Conservation (phyloP, 2,888 invertebrate genomes). For the Teleiodes luculella region DNA sequence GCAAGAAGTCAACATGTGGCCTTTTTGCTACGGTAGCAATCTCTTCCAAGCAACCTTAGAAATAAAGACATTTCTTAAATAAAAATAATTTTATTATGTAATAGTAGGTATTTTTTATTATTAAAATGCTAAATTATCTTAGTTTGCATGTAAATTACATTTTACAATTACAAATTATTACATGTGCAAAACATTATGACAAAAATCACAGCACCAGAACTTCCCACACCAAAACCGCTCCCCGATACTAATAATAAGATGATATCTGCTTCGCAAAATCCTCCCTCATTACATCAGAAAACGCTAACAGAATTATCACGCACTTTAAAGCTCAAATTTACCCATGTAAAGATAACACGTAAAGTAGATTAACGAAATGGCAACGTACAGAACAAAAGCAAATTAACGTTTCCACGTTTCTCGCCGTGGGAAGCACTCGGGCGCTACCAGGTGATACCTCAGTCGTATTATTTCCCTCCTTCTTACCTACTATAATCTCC, state of each 20-base stretch:
- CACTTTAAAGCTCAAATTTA: slow-evolving; percentile 32
- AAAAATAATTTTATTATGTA: too few species aligned
- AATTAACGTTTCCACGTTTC: slow-evolving; percentile 53
- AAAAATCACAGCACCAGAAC: too few species aligned
- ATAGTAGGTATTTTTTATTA: too few species aligned
- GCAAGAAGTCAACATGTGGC: too few species aligned
- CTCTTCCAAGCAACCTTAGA: too few species aligned
- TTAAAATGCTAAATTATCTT: too few species aligned
- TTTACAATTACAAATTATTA: too few species aligned
- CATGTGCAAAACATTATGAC: too few species aligned
- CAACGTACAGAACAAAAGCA: slow-evolving; percentile 62
- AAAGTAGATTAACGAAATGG: slow-evolving; percentile 50
- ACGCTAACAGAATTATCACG: slow-evolving; percentile 6
- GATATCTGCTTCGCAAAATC: background rate
- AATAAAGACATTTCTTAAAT: too few species aligned
- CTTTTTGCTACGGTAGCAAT: too few species aligned
- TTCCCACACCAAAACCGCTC: background rate
- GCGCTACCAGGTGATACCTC: slow-evolving; percentile 52
- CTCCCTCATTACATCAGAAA: background rate
- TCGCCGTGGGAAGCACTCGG: slow-evolving; percentile 55
- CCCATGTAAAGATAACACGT: slow-evolving; percentile 47
- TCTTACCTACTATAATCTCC: slow-evolving; percentile 40
- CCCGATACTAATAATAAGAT: background rate
- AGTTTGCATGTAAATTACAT: background rate
- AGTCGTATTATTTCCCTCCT: slow-evolving; percentile 50